These are phyloP conservation scores for Salvator merianae DNA, from an alignment of 2,113 vertebrate species.

Conservation along the genomic window DNA sequence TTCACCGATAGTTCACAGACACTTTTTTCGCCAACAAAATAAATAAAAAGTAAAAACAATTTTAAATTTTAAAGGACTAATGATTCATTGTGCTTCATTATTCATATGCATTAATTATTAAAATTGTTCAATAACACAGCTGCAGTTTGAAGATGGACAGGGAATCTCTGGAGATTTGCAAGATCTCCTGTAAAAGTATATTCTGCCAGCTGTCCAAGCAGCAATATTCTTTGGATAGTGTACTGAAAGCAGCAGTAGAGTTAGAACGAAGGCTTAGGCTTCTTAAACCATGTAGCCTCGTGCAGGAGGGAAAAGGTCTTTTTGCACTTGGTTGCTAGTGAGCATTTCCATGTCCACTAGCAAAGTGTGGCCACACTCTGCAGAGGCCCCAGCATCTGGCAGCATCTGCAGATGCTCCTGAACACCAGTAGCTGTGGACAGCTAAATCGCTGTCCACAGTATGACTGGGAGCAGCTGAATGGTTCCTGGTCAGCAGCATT, in stretches of 20 bases:
- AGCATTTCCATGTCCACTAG: too few relatives aligned
- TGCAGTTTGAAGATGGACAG: slow-evolving; percentile 42
- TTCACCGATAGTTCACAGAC: slow-evolving; percentile 26
- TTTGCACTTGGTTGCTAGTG: too few relatives aligned
- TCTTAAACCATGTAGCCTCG: neutral
- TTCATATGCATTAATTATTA: slow-evolving; percentile 65
- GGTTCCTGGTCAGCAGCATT: too few relatives aligned
- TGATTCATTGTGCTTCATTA: slow-evolving; percentile 59
- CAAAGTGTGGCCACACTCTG: too few relatives aligned
- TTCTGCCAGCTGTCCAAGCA: slow-evolving; percentile 48
- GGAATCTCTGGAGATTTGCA: neutral
- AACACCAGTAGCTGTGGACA: too few relatives aligned
- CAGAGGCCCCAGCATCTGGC: too few relatives aligned
- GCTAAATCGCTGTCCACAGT: too few relatives aligned
- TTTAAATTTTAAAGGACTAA: slow-evolving; percentile 61
- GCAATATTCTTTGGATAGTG: neutral
- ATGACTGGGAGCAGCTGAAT: too few relatives aligned
- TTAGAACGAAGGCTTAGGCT: rapidly evolving
- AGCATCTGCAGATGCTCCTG: too few relatives aligned
- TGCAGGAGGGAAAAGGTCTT: too few relatives aligned
- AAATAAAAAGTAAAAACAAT: slow-evolving; percentile 42
- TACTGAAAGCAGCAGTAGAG: neutral
- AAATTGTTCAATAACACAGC: slow-evolving; percentile 36
- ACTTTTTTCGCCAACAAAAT: slow-evolving; percentile 27
- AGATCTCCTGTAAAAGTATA: neutral